Conservation (phyloP, 2,113 vertebrate species). For the Arothron firmamentum region DNA sequence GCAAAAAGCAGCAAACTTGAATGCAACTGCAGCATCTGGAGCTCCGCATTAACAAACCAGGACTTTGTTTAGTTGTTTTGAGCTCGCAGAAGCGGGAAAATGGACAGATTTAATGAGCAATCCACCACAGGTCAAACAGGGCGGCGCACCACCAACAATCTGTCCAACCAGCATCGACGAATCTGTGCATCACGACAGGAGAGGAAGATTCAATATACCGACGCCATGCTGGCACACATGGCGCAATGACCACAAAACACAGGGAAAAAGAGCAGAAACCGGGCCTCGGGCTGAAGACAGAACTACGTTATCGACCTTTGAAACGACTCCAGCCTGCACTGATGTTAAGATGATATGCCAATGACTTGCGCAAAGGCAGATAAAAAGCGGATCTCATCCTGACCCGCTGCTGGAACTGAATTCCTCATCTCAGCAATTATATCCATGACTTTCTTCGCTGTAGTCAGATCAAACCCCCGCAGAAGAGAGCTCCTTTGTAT, state of each 20-base stretch:
- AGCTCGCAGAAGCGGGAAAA: too few species aligned
- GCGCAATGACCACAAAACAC: neutral
- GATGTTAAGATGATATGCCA: conserved; percentile 44
- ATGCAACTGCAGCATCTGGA: too few species aligned
- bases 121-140: too few species aligned
- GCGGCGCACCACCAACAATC: too few species aligned
- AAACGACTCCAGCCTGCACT: conserved; percentile 29
- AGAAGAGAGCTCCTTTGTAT: conserved; percentile 41
- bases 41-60: too few species aligned
- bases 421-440: conserved; percentile 54
- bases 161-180: too few species aligned
- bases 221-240: too few species aligned
- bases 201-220: too few species aligned
- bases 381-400: conserved; percentile 44
- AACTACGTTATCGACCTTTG: conserved; percentile 27
- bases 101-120: too few species aligned
- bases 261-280: conserved; percentile 5
- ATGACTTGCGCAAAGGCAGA: conserved; percentile 29
- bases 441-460: conserved; percentile 37
- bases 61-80: too few species aligned
- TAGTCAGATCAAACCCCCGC: conserved; percentile 29
- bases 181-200: too few species aligned
- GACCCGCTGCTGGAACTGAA: conserved; percentile 40
- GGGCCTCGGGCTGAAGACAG: conserved; percentile 5
- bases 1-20: too few species aligned